Evolutionary conservation across 2,113 vertebrate genomes (phyloP).

Genomic region (Cyphomyrus plagiostoma): DNA sequence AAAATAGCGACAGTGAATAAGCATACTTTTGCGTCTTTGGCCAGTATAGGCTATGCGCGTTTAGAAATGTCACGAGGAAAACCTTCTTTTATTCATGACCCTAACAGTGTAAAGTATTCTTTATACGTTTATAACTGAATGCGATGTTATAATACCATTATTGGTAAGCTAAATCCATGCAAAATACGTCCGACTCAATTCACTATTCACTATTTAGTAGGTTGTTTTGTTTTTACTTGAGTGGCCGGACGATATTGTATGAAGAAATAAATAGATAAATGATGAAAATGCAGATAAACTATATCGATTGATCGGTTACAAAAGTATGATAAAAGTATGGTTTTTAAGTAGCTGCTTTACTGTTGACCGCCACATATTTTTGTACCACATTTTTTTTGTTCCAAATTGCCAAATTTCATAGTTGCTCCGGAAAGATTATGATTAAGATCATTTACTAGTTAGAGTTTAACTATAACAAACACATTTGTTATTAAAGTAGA

Average conservation of each 20-base stretch:
- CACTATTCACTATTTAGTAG: background rate
- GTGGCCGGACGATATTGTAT: background rate
- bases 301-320: background rate
- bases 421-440: background rate
- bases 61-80: background rate
- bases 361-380: background rate
- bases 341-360: background rate
- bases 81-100: background rate
- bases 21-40: background rate
- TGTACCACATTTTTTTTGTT: background rate
- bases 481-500: background rate
- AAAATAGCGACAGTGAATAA: background rate
- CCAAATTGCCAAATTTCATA: background rate
- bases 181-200: background rate
- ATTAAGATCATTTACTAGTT: background rate
- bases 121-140: background rate
- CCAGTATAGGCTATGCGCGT: background rate
- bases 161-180: background rate
- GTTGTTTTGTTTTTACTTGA: background rate
- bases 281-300: background rate
- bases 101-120: background rate
- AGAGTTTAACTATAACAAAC: background rate
- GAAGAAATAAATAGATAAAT: background rate
- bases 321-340: background rate
- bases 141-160: background rate